These are phyloP conservation scores for Choloepus hoffmanni DNA, from an alignment of 2,113 vertebrate genomes.

Conservation along the genomic window DNA sequence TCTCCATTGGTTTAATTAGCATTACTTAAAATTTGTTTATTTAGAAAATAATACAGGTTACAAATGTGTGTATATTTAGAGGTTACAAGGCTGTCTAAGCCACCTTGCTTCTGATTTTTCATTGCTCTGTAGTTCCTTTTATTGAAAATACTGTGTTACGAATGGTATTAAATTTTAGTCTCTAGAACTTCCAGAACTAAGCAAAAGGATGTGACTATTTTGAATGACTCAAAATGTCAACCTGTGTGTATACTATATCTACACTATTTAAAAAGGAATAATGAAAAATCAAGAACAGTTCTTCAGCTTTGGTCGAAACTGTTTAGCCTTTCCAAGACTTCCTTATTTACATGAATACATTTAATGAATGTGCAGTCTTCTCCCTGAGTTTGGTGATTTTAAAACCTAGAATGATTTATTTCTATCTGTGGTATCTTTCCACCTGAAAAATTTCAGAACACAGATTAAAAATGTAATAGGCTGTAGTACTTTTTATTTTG, in stretches of 20 bases:
- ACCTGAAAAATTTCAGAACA: constrained; percentile 69
- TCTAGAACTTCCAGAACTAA: constrained; percentile 83
- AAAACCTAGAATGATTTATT: constrained; percentile 84
- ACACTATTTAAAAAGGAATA: constrained; percentile 87
- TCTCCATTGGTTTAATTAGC: constrained; percentile 89
- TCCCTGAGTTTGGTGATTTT: constrained; percentile 83
- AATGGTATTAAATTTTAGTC: constrained; percentile 86
- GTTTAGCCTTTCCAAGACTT: constrained; percentile 82
- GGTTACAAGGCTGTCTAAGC: constrained; percentile 84
- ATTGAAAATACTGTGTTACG: constrained; percentile 85
- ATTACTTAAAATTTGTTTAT: constrained; percentile 88
- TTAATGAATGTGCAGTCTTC: constrained; percentile 83
- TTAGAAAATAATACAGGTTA: constrained; percentile 86
- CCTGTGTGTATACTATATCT: constrained; percentile 86
- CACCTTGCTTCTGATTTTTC: constrained; percentile 88
- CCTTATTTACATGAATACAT: constrained; percentile 80
- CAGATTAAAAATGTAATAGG: constrained; percentile 67
- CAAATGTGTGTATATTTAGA: constrained; percentile 83
- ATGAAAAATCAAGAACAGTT: constrained; percentile 84
- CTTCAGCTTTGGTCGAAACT: constrained; percentile 83
- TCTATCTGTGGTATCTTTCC: constrained; percentile 74
- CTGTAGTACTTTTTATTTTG: constrained; percentile 70
- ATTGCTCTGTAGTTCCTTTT: constrained; percentile 87
- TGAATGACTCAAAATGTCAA: constrained; percentile 84
- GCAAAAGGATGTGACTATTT: constrained; percentile 86